Conservation (phyloP, 2,113 vertebrate species). For the Lamprotornis superbus region DNA sequence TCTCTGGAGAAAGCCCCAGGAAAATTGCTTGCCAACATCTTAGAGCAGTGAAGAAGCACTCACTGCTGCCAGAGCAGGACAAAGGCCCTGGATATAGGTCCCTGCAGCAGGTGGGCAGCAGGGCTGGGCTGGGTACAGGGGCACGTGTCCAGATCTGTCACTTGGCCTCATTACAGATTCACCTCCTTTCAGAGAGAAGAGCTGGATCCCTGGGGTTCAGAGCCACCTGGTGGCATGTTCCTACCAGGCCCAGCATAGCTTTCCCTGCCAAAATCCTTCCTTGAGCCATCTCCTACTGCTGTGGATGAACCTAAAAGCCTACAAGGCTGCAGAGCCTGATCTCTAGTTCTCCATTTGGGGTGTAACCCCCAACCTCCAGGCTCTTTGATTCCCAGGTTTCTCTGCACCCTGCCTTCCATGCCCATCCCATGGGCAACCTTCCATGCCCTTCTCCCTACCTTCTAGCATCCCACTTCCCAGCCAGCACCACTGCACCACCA, state of each 20-base stretch:
- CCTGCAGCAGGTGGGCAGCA: not conserved
- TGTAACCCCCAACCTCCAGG: not conserved
- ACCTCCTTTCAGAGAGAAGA: not conserved
- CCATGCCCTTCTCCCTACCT: not conserved
- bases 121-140: not conserved
- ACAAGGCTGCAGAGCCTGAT: not conserved
- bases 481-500: not conserved
- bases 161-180: not conserved
- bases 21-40: not conserved
- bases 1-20: not conserved
- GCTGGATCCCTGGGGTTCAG: conserved; percentile 18
- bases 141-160: not conserved
- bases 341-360: not conserved
- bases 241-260: not conserved
- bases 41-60: not conserved
- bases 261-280: not conserved
- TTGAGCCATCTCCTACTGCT: not conserved
- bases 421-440: not conserved
- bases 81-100: not conserved
- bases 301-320: not conserved
- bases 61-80: not conserved
- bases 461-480: not conserved
- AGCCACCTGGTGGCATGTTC: conserved; percentile 52
- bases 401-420: not conserved
- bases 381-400: not conserved